Conservation (phyloP, 2,113 vertebrate species). For the Mustelus asterias region DNA sequence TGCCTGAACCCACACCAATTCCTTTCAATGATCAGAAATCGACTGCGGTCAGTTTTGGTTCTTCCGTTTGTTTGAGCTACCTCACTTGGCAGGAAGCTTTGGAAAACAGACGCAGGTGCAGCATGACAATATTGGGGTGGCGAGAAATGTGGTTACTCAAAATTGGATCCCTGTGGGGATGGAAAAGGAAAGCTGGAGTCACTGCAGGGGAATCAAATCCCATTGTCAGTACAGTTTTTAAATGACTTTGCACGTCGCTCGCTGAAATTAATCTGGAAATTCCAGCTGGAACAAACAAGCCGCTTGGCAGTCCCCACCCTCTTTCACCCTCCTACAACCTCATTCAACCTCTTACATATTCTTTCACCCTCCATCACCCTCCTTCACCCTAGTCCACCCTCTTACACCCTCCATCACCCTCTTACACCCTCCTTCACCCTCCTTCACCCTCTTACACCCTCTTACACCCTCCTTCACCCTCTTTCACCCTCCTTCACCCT, state of each 20-base stretch:
- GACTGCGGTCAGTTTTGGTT: neutral
- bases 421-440: too few species aligned
- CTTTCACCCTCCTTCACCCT: too few species aligned
- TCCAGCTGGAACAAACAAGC: neutral
- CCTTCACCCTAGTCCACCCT: too few species aligned
- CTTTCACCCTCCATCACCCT: too few species aligned
- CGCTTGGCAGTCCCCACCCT: neutral
- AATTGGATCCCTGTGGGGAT: neutral
- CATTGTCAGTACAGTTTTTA: neutral
- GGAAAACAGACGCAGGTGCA: neutral
- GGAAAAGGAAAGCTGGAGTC: neutral
- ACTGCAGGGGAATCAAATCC: neutral
- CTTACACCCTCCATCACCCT: too few species aligned
- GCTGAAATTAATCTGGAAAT: constrained; percentile 7
- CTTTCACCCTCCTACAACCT: too few species aligned
- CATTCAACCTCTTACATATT: too few species aligned
- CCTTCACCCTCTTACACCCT: too few species aligned
- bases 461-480: too few species aligned
- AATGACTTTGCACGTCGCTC: neutral
- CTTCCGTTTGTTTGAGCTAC: neutral
- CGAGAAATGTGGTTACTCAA: neutral
- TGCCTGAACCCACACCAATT: neutral
- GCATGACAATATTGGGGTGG: neutral
- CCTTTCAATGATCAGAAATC: neutral
- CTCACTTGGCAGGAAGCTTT: neutral